Base-by-base conservation (phyloP, 2,888 invertebrate genomes). In the Seira ritae region DNA sequence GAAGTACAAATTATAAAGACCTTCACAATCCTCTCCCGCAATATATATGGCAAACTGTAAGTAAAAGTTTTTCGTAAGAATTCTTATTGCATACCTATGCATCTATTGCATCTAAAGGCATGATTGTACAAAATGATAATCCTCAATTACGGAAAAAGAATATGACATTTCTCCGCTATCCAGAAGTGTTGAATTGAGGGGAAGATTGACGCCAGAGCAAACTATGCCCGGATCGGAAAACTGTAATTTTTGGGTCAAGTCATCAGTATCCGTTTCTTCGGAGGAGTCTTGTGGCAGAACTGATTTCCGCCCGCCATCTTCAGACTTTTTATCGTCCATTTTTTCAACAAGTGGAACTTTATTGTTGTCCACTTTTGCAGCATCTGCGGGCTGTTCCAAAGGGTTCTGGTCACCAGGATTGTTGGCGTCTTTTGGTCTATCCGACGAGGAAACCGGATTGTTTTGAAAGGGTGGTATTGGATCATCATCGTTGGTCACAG, bases 1-100 rank as follows among this genome's bases (percentile, higher is more conserved):
- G 91, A 98, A 98, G 90, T 96, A 97, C 70, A 99, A 92, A 91
- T 96, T 97, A 91, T 99, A 99, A 1, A 98, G 92, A 0, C 99
- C 99, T 91, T 97, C 96, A 89, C 97, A 96, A 60, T 93, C 93
- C 62, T 94, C 92, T 1, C 94, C 94, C 0, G 94, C 94, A 74
- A 98, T 94, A 87, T 93, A 93, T 92, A 97, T 94, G 1, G 94
- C 93, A 90, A 97, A 97, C 95, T 42, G 42, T n/a, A n/a, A n/a
- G n/a, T n/a, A n/a, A n/a, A n/a, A n/a, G n/a, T n/a, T n/a, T n/a
- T n/a, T n/a, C n/a, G n/a, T n/a, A n/a, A n/a, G n/a, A n/a, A n/a
- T n/a, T n/a, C n/a, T n/a, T n/a, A n/a, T n/a, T n/a, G n/a, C n/a
- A n/a, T n/a, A n/a, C n/a, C n/a, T n/a, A n/a, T n/a, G n/a, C n/a